Conservation (phyloP, 2,888 invertebrate genomes). For the Halictus quadricinctus region DNA sequence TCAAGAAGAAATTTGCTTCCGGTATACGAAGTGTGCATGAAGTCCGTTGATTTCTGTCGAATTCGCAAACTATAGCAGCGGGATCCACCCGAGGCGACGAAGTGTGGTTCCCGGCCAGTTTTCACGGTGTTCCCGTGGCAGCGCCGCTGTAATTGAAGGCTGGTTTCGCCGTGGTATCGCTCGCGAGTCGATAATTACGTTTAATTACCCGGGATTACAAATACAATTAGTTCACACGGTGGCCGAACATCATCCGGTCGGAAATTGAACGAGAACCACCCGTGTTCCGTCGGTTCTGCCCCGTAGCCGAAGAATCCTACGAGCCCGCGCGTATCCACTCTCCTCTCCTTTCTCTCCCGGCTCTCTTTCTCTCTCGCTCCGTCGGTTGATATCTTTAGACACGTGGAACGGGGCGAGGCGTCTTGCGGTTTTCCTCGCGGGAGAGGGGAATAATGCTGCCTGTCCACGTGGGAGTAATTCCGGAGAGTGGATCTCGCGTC, state of each 20-base stretch:
- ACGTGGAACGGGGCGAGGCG: conserved; percentile 44
- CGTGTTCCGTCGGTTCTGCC: not conserved
- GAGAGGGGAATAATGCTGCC: conserved; percentile 6
- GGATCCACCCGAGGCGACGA: conserved; percentile 21
- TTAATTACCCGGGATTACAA: conserved; percentile 31
- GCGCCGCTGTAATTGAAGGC: conserved; percentile 38
- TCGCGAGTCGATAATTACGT: conserved; percentile 16
- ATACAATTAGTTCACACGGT: conserved; percentile 29
- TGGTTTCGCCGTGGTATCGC: not conserved
- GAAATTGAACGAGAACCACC: not conserved
- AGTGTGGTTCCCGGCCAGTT: not conserved
- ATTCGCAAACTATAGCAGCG: too few species aligned
- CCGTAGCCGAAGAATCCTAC: not conserved
- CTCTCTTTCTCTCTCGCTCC: not conserved
- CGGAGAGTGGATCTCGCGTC: not conserved
- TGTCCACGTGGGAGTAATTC: conserved; percentile 10
- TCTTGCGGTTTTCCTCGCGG: conserved; percentile 46
- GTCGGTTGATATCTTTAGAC: conserved; percentile 55
- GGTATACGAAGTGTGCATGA: too few species aligned
- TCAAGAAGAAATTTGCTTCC: too few species aligned
- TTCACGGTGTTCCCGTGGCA: not conserved
- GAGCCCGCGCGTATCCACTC: not conserved
- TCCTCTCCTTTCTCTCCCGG: not conserved
- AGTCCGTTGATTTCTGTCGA: too few species aligned
- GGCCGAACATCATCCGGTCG: conserved; percentile 1